Conservation (phyloP, 1,140 invertebrate species). For the Scylla paramamosain region DNA sequence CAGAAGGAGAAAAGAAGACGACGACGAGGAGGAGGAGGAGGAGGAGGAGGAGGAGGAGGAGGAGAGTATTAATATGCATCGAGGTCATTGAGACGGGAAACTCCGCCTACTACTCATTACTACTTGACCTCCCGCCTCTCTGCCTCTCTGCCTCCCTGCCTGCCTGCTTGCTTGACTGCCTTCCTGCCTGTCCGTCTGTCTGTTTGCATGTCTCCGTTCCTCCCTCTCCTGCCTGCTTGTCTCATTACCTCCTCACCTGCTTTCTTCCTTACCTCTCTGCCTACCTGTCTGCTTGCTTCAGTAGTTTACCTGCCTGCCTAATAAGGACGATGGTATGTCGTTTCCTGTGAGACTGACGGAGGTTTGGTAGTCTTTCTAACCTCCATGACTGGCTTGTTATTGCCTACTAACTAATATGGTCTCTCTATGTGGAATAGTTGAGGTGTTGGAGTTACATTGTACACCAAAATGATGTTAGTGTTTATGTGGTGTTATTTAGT, state of each 20-base stretch:
- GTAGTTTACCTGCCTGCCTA: background rate
- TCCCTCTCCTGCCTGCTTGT: background rate
- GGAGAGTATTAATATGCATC: constrained; percentile 5
- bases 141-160: background rate
- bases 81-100: constrained; percentile 10
- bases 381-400: too few relatives aligned
- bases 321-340: background rate
- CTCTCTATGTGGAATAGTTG: too few relatives aligned
- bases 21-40: background rate
- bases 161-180: background rate
- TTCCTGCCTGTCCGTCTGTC: background rate
- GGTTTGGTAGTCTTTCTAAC: too few relatives aligned
- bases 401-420: too few relatives aligned
- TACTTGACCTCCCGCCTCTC: background rate
- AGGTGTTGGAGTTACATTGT: too few relatives aligned
- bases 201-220: background rate
- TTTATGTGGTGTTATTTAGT: too few relatives aligned
- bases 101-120: background rate
- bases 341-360: background rate
- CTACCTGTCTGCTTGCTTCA: background rate
- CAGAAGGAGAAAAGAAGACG: background rate
- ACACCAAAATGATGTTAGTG: too few relatives aligned
- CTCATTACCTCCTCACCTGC: background rate
- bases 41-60: background rate
- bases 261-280: background rate